Evolutionary conservation across 1,140 invertebrate species (phyloP).

Genomic region (Diabrotica undecimpunctata): DNA sequence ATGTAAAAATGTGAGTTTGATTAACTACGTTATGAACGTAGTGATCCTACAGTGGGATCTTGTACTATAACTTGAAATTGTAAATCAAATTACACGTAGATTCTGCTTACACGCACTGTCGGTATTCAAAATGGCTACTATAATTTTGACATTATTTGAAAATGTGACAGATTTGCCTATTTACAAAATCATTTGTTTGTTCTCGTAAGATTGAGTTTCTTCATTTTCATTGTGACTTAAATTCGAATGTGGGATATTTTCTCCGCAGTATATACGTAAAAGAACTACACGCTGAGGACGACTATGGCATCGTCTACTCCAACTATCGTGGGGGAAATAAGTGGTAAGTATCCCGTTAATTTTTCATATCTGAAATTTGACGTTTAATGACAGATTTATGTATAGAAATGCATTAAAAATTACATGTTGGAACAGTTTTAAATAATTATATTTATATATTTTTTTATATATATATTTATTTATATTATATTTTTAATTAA

Average conservation of each 20-base stretch:
- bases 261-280: slow-evolving; percentile 13
- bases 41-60: too few relatives aligned
- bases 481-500: too few relatives aligned
- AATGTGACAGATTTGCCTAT: slow-evolving; percentile 5
- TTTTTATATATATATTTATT: too few relatives aligned
- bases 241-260: slow-evolving; percentile 15
- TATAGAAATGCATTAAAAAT: too few relatives aligned
- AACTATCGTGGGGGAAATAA: not conserved
- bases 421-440: not conserved
- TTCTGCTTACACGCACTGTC: too few relatives aligned
- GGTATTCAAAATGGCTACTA: too few relatives aligned
- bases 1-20: too few relatives aligned
- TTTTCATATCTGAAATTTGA: not conserved
- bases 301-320: slow-evolving; percentile 12
- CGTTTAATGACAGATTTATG: slow-evolving; percentile 1
- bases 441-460: not conserved
- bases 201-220: slow-evolving; percentile 11
- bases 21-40: too few relatives aligned
- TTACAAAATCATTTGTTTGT: slow-evolving; percentile 24
- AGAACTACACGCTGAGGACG: not conserved
- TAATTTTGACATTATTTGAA: slow-evolving; percentile 3
- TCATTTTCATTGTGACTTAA: slow-evolving; percentile 22
- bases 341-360: slow-evolving; percentile 7
- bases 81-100: too few relatives aligned
- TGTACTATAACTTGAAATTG: too few relatives aligned